Percentiles rank a stretch among this genome's conserved stretches.
Evolutionary conservation across 2,888 invertebrate species (phyloP).

Genomic region (Leptinotarsa juncta): DNA sequence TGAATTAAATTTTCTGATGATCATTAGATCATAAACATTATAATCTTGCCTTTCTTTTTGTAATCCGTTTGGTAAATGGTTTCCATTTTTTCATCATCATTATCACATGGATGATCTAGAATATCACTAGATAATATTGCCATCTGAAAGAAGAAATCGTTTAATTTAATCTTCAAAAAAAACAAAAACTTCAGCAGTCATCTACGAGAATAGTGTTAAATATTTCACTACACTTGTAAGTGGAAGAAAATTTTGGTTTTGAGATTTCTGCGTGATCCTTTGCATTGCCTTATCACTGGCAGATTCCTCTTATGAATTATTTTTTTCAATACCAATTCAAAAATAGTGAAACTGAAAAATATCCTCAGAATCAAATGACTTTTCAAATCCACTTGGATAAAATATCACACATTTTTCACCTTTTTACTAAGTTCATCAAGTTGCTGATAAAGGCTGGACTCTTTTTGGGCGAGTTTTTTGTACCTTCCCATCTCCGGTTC

Average conservation of each 20-base stretch:
- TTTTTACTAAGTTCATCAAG: conserved; percentile 66
- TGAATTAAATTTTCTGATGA: neutral
- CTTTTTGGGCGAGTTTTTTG: conserved; percentile 72
- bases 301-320: too few relatives aligned
- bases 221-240: too few relatives aligned
- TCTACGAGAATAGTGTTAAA: too few relatives aligned
- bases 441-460: conserved; percentile 71
- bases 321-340: too few relatives aligned
- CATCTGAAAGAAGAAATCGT: conserved; percentile 65
- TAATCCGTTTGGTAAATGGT: conserved; percentile 74
- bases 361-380: too few relatives aligned
- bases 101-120: conserved; percentile 74
- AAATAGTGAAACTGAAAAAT: too few relatives aligned
- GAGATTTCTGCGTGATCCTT: too few relatives aligned
- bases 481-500: conserved; percentile 73
- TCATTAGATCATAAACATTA: neutral
- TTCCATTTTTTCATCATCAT: conserved; percentile 72
- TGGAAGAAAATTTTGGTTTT: too few relatives aligned
- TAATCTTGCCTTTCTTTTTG: conserved; percentile 69
- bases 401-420: conserved; percentile 32
- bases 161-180: neutral
- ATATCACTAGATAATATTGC: conserved; percentile 72
- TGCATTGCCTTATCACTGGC: too few relatives aligned
- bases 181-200: too few relatives aligned
- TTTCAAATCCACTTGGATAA: too few relatives aligned